A percentile compares a stretch with the other conserved stretches of the same genome.
These are phyloP conservation scores for Drepana falcataria DNA, from an alignment of 2,888 invertebrate species.

Conservation along the genomic window DNA sequence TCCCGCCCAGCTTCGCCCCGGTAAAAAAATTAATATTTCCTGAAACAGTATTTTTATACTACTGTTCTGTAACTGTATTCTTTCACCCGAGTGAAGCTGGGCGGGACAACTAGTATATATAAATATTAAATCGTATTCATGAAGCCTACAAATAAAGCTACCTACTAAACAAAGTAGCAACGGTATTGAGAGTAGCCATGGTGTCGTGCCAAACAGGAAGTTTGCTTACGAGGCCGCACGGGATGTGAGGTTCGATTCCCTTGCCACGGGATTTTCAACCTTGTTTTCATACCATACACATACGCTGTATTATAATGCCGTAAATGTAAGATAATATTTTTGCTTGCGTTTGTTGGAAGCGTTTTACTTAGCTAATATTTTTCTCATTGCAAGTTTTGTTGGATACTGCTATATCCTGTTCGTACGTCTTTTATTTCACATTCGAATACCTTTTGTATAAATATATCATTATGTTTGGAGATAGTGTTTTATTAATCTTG, in stretches of 20 bases:
- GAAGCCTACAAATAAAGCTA: constrained; percentile 17
- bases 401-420: not conserved
- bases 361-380: not conserved
- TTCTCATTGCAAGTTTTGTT: not conserved
- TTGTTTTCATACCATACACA: constrained; percentile 38
- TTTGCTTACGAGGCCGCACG: constrained; percentile 58
- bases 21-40: no score
- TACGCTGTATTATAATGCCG: constrained; percentile 13
- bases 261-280: constrained; percentile 48
- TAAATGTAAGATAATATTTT: not conserved
- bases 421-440: not conserved
- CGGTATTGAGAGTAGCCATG: constrained; percentile 63
- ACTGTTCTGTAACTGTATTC: no score
- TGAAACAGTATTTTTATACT: no score
- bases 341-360: not conserved
- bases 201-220: constrained; percentile 77
- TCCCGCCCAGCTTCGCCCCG: no score
- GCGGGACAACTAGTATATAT: no score
- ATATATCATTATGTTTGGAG: not conserved
- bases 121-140: no score
- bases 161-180: constrained; percentile 36
- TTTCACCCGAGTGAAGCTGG: no score
- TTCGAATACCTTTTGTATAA: not conserved
- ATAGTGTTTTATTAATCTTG: no score
- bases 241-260: constrained; percentile 67